Percentiles rank a stretch among this genome's conserved stretches.
Conservation (phyloP, 2,888 invertebrate genomes). For the Tetrapedia diversipes region DNA sequence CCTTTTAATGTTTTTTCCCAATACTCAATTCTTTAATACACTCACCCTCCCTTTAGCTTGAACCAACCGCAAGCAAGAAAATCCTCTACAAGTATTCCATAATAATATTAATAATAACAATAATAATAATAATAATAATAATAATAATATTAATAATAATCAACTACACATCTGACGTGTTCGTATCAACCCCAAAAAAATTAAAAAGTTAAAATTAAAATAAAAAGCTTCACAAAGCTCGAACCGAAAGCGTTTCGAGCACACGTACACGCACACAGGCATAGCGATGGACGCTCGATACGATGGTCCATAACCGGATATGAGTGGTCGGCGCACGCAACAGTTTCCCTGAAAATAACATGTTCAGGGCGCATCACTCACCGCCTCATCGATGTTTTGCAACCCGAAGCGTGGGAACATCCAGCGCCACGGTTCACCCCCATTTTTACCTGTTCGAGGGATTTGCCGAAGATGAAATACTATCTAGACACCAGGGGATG, state of each 20-base stretch:
- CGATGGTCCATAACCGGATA: conserved; percentile 65
- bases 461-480: conserved; percentile 75
- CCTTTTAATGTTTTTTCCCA: no score
- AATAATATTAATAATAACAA: no score
- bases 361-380: conserved; percentile 55
- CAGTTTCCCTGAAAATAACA: conserved; percentile 65
- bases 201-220: no score
- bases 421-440: conserved; percentile 61
- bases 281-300: conserved; percentile 34
- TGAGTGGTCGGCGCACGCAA: conserved; percentile 60
- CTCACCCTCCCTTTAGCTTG: no score
- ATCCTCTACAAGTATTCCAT: no score
- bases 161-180: no score
- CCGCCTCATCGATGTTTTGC: conserved; percentile 71
- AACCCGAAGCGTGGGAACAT: conserved; percentile 76
- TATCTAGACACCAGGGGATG: conserved; percentile 73
- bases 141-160: no score
- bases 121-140: no score
- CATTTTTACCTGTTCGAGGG: conserved; percentile 76
- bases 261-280: not conserved
- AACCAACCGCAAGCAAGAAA: no score
- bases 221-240: not conserved
- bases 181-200: no score
- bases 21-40: no score
- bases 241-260: not conserved